A percentile compares a stretch with the other conserved stretches of the same genome.
Conservation (phyloP, 2,113 vertebrate genomes). For the Aegithalos caudatus region DNA sequence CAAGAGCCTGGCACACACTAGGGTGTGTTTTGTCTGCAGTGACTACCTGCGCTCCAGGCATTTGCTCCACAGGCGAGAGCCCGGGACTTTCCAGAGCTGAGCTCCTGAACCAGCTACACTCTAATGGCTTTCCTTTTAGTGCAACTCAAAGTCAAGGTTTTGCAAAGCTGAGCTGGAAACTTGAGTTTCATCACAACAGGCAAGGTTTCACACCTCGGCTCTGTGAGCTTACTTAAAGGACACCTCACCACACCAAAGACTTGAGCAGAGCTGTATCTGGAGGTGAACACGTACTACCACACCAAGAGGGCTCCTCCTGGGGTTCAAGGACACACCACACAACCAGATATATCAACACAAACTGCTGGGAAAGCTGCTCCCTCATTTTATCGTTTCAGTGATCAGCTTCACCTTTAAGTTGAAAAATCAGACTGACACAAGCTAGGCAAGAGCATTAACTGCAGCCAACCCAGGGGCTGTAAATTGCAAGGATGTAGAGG, state of each 20-base stretch:
- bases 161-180: neutral
- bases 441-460: neutral
- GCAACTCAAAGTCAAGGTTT: neutral
- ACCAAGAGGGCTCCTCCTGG: neutral
- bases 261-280: neutral
- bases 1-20: neutral
- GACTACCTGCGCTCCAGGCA: neutral
- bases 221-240: neutral
- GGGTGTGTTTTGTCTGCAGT: neutral
- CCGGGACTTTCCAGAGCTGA: neutral
- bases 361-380: neutral
- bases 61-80: neutral
- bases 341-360: neutral
- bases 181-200: fast-evolving
- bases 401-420: neutral
- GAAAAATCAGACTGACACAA: neutral
- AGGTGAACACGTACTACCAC: neutral
- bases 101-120: neutral
- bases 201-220: neutral
- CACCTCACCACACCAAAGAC: neutral
- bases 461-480: neutral
- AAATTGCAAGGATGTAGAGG: neutral
- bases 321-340: neutral
- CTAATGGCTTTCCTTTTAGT: neutral
- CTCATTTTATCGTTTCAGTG: fast-evolving